phyloP scores from a whole-genome alignment of 2,888 invertebrate genomes.

The Eumacrocentrus americanus region DNA sequence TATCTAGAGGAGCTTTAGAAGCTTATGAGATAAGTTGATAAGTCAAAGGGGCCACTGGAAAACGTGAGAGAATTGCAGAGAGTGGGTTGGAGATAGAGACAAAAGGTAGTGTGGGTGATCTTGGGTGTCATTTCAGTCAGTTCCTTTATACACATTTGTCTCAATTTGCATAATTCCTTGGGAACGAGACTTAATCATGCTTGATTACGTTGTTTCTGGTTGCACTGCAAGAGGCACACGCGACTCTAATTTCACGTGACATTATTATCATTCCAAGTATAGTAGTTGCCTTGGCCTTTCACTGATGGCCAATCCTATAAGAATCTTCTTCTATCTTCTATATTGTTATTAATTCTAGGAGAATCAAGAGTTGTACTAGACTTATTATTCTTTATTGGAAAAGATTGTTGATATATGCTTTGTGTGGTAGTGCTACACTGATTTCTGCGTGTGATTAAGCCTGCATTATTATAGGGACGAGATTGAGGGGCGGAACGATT shows the following conservation, averaged over 20 bases:
- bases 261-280: slow-evolving; percentile 16
- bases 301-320: slow-evolving; percentile 20
- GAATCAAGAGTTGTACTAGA: too few relatives aligned
- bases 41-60: slow-evolving; percentile 14
- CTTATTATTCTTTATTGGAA: too few relatives aligned
- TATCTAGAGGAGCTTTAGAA: too few relatives aligned
- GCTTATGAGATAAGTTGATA: too few relatives aligned
- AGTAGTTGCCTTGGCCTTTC: slow-evolving; percentile 50
- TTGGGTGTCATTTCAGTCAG: slow-evolving; percentile 25
- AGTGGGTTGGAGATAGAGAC: slow-evolving; percentile 23
- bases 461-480: neutral
- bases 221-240: too few relatives aligned
- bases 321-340: neutral
- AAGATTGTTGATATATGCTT: neutral
- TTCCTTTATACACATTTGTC: slow-evolving; percentile 10
- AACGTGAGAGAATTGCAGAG: slow-evolving; percentile 27
- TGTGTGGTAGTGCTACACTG: neutral
- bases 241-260: slow-evolving; percentile 20
- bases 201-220: slow-evolving; percentile 18
- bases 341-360: neutral
- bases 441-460: neutral
- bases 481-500: slow-evolving; percentile 4
- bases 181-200: slow-evolving; percentile 27
- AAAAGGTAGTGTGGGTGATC: slow-evolving; percentile 26
- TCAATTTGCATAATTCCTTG: slow-evolving; percentile 38